phyloP scores from a whole-genome alignment of 2,888 invertebrate species.

The Uropetala carovei region DNA sequence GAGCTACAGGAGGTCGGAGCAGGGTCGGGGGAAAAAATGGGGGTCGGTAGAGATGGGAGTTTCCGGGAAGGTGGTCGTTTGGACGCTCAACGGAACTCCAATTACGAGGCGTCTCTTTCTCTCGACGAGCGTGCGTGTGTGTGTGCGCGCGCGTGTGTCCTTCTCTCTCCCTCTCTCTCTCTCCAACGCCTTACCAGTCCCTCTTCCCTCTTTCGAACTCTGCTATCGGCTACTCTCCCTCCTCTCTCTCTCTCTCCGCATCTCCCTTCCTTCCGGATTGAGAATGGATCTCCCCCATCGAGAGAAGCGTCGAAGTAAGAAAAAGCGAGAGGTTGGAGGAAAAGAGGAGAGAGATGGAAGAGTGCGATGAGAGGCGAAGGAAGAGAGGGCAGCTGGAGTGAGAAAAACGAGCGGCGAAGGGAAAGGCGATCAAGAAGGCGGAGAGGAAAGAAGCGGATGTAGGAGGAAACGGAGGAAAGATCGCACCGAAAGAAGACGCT shows the following conservation, averaged over 20 bases:
- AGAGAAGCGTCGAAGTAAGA: not conserved
- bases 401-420: not conserved
- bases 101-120: conserved; percentile 37
- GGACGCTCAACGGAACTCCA: conserved; percentile 55
- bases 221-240: too few species aligned
- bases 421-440: not conserved
- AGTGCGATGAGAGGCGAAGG: not conserved
- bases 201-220: not conserved
- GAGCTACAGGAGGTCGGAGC: not conserved
- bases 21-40: not conserved
- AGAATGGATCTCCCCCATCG: not conserved
- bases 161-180: not conserved
- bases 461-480: not conserved
- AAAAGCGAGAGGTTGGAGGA: not conserved
- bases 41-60: not conserved
- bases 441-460: not conserved
- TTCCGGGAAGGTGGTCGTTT: conserved; percentile 36
- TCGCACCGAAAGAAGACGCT: not conserved
- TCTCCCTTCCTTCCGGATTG: not conserved
- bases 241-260: not conserved
- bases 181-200: not conserved
- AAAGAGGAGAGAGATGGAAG: not conserved
- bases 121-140: not conserved
- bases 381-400: not conserved
- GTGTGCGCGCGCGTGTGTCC: conserved; percentile 41